Percentiles rank a stretch among this genome's conserved stretches.
Evolutionary conservation across 2,113 vertebrate species (phyloP).

Genomic region (Polypterus bichir): DNA sequence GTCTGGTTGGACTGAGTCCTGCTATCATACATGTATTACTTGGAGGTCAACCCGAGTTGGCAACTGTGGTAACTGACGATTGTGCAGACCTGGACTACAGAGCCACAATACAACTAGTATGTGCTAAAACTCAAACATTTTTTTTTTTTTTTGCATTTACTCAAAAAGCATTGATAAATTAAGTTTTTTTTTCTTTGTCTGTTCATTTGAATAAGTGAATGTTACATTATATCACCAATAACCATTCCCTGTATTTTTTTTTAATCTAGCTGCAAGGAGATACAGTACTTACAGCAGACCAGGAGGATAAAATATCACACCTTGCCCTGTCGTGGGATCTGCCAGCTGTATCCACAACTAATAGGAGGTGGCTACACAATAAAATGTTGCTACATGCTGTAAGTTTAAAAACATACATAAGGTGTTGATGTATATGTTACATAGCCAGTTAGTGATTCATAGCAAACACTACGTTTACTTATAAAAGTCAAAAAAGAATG

Average conservation of each 20-base stretch:
- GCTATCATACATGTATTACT: neutral
- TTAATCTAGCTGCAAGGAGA: too few relatives aligned
- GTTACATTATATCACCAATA: too few relatives aligned
- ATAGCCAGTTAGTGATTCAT: too few relatives aligned
- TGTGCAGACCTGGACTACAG: conserved; percentile 8
- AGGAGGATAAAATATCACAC: conserved; percentile 6
- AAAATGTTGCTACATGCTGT: conserved; percentile 14
- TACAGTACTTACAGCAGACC: conserved; percentile 4
- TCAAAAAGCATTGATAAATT: too few relatives aligned
- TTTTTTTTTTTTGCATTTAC: too few relatives aligned
- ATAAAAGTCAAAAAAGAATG: too few relatives aligned
- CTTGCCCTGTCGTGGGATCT: conserved; percentile 13
- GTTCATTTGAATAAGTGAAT: too few relatives aligned
- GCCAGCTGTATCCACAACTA: neutral
- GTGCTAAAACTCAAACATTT: neutral
- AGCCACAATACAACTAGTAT: conserved; percentile 15
- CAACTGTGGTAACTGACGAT: conserved; percentile 8
- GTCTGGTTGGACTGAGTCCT: conserved; percentile 7
- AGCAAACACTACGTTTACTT: too few relatives aligned
- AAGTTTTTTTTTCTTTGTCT: neutral
- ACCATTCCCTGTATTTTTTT: too few relatives aligned
- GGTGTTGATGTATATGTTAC: too few relatives aligned
- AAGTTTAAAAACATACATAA: conserved; percentile 1
- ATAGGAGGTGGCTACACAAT: conserved; percentile 7
- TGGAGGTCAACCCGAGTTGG: conserved; percentile 5